Conservation (phyloP, 2,888 invertebrate species). For the Apodemia zela region DNA sequence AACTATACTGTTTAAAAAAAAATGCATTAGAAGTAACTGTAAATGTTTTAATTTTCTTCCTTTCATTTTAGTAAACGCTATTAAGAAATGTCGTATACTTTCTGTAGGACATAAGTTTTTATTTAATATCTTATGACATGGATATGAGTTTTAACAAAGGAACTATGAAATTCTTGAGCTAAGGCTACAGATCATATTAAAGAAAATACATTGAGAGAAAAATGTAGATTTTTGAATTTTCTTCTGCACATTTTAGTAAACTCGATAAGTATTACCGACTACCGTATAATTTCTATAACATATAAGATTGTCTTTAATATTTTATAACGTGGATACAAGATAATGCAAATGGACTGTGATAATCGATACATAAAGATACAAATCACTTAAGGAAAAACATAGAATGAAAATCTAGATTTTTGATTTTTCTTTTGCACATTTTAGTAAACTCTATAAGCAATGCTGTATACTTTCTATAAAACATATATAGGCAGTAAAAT, state of each 20-base stretch:
- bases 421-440: neutral
- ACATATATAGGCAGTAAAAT: too few species aligned
- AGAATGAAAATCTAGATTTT: neutral
- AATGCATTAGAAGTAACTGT: neutral
- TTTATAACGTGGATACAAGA: constrained; percentile 43
- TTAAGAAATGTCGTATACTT: too few species aligned
- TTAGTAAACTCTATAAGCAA: neutral
- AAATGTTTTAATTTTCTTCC: neutral
- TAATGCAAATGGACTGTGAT: neutral
- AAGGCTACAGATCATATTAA: neutral
- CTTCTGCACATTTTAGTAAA: neutral
- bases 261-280: too few species aligned
- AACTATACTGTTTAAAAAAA: too few species aligned
- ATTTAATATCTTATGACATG: too few species aligned
- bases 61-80: too few species aligned
- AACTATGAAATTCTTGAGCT: too few species aligned
- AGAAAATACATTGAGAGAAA: neutral
- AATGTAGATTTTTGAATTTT: neutral
- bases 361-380: neutral
- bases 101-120: too few species aligned
- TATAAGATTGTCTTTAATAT: too few species aligned
- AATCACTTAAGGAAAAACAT: neutral
- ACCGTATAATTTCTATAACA: too few species aligned
- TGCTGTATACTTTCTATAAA: too few species aligned
- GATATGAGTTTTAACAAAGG: too few species aligned